phyloP scores from a whole-genome alignment of 35 echinoderm and acorn worm genomes.

The Hemicentrotus pulcherrimus region DNA sequence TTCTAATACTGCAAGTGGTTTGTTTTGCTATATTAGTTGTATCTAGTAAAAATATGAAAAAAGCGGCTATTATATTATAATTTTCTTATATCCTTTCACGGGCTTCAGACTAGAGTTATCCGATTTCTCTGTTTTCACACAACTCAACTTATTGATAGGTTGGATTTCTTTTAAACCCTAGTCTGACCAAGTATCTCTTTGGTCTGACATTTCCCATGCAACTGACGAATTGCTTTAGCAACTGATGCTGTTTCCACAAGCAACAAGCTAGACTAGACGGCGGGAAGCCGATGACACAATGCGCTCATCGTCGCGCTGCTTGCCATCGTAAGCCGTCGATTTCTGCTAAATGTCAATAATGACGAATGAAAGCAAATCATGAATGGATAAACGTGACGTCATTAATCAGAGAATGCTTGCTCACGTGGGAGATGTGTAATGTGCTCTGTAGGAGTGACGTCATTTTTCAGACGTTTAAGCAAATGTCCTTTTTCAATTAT shows the following conservation, averaged over 20 bases:
- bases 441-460: neutral
- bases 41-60: too few relatives aligned
- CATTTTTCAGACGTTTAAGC: neutral
- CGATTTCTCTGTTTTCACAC: neutral
- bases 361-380: neutral
- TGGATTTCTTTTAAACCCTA: neutral
- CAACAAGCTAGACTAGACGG: neutral
- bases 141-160: neutral
- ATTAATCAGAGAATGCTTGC: neutral
- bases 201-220: neutral
- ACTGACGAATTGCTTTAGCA: neutral
- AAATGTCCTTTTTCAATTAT: neutral
- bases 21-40: too few relatives aligned
- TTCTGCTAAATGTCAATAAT: neutral
- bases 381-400: neutral
- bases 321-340: too few relatives aligned
- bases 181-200: neutral
- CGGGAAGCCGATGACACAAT: neutral
- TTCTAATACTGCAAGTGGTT: too few relatives aligned
- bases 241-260: neutral
- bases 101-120: neutral
- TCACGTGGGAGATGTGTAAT: neutral
- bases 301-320: neutral
- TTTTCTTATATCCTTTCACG: too few relatives aligned
- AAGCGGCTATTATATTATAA: too few relatives aligned